Conservation (phyloP, 2,888 invertebrate species). For the Zeuzera pyrina region DNA sequence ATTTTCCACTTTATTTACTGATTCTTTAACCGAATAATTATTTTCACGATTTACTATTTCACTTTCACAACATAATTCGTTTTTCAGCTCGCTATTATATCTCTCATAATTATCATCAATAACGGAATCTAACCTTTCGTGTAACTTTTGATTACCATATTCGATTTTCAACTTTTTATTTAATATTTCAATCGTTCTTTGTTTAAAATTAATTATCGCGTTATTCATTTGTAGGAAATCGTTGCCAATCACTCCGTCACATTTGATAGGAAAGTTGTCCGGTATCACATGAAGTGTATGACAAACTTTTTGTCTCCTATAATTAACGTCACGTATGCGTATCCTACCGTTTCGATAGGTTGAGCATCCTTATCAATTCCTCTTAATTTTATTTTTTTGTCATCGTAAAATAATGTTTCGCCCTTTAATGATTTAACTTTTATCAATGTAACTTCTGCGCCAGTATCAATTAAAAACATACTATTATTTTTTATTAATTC, state of each 20-base stretch:
- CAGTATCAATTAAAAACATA: constrained; percentile 14
- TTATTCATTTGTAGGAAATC: constrained; percentile 12
- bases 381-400: constrained; percentile 11
- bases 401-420: constrained; percentile 7
- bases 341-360: constrained; percentile 12
- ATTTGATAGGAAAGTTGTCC: constrained; percentile 14
- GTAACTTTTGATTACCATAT: too few species aligned
- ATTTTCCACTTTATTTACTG: too few species aligned
- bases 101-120: background rate
- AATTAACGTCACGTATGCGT: constrained; percentile 8
- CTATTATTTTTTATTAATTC: constrained; percentile 5
- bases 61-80: background rate
- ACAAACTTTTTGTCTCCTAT: too few species aligned
- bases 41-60: background rate
- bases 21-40: background rate
- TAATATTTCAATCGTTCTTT: constrained; percentile 8
- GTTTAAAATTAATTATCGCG: constrained; percentile 11
- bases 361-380: constrained; percentile 13
- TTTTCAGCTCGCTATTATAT: too few species aligned
- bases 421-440: constrained; percentile 7
- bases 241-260: constrained; percentile 13
- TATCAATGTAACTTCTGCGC: constrained; percentile 12
- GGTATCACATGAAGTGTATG: constrained; percentile 12
- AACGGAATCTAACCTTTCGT: too few species aligned
- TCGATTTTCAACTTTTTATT: too few species aligned